Percentiles rank a stretch among this genome's conserved stretches.
These are phyloP conservation scores for Nyctalus aviator DNA, from an alignment of 2,797 vertebrate genomes.

Conservation along the genomic window DNA sequence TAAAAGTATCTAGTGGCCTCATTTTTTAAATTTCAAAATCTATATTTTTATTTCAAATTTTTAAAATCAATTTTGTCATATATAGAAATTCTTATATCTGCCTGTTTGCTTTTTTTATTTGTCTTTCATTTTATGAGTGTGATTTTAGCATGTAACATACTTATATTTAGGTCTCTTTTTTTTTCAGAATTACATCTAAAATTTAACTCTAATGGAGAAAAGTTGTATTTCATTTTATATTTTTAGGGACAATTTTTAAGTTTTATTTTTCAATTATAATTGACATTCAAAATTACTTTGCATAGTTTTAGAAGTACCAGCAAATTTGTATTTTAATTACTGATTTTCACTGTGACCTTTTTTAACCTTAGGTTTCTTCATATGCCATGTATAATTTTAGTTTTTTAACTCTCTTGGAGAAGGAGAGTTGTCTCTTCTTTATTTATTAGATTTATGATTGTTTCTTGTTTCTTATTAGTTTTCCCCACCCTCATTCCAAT, in stretches of 20 bases:
- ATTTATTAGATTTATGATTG: neutral
- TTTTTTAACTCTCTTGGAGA: neutral
- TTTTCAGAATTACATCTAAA: slow-evolving; percentile 12
- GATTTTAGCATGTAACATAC: neutral
- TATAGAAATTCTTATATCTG: slow-evolving; percentile 37
- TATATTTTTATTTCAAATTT: slow-evolving; percentile 38
- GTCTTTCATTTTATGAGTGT: neutral
- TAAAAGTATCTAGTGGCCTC: neutral
- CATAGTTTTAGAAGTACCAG: neutral
- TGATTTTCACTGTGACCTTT: neutral
- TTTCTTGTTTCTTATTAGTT: slow-evolving; percentile 9
- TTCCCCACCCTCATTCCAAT: no score
- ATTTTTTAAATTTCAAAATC: slow-evolving; percentile 26
- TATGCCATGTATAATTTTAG: neutral
- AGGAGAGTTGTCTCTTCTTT: neutral
- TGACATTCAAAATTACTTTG: neutral
- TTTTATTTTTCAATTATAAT: neutral
- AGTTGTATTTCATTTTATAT: neutral
- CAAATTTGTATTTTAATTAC: slow-evolving; percentile 16
- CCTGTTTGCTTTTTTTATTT: neutral
- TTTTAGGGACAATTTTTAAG: neutral
- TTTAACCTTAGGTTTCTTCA: slow-evolving; percentile 49
- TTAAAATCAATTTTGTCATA: neutral
- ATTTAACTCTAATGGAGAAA: slow-evolving; percentile 12
- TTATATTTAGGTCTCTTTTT: neutral